Conservation (phyloP, 2,797 vertebrate genomes). For the Intellagama lesueurii region DNA sequence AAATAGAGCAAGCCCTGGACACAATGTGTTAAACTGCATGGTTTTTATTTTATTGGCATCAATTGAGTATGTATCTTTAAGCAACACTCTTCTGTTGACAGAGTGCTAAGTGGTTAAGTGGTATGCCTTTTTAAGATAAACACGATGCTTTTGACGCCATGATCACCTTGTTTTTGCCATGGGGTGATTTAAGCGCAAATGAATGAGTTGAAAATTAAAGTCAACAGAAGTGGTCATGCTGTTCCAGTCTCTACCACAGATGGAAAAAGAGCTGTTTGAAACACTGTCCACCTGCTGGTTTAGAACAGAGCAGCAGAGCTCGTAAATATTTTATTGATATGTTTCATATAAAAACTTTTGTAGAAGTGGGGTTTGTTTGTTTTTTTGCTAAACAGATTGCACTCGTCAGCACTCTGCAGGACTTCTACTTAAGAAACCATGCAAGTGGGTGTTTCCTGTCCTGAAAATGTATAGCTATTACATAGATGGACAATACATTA, state of each 20-base stretch:
- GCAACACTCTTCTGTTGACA: no score
- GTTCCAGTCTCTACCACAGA: conserved; percentile 37
- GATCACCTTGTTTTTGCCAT: background rate
- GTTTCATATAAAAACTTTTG: conserved; percentile 56
- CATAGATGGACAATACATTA: conserved; percentile 48
- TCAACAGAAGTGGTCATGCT: background rate
- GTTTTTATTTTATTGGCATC: background rate
- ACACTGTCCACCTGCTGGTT: conserved; percentile 43
- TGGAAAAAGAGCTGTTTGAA: conserved; percentile 46
- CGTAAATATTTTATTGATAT: conserved; percentile 66
- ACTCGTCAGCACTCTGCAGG: conserved; percentile 55
- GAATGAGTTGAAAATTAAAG: background rate
- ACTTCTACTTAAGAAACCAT: conserved; percentile 60
- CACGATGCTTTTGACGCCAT: background rate
- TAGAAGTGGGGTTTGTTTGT: conserved; percentile 43
- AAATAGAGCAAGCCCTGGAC: background rate
- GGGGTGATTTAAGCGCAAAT: conserved; percentile 25
- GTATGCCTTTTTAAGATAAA: background rate
- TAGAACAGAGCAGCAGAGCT: conserved; percentile 30
- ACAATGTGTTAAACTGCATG: background rate
- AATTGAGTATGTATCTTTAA: background rate
- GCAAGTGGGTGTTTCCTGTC: conserved; percentile 65
- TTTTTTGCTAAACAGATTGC: conserved; percentile 65
- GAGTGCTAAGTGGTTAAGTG: no score
- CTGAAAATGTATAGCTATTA: conserved; percentile 53